Conservation (phyloP, 2,888 invertebrate genomes). For the Theristus sp. region DNA sequence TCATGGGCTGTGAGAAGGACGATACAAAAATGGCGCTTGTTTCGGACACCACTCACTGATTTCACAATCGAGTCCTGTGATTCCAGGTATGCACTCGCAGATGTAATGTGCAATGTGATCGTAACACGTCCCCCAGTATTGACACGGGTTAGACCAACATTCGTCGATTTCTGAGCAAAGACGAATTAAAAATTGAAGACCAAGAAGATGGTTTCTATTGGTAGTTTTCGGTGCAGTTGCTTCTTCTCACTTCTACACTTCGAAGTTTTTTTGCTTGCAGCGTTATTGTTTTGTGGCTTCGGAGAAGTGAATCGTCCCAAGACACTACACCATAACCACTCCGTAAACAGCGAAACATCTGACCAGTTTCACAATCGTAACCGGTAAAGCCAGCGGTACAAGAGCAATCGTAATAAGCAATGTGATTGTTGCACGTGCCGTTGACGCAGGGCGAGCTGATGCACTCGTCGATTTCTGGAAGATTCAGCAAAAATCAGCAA, state of each 20-base stretch:
- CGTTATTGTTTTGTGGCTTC: too few relatives aligned
- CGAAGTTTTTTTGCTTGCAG: too few relatives aligned
- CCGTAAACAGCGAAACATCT: too few relatives aligned
- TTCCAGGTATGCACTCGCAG: constrained; percentile 43
- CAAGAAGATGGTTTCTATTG: too few relatives aligned
- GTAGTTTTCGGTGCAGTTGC: too few relatives aligned
- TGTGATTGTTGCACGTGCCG: background rate
- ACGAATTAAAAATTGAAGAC: background rate
- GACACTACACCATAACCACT: too few relatives aligned
- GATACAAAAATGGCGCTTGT: background rate
- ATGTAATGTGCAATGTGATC: background rate
- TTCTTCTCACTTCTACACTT: too few relatives aligned
- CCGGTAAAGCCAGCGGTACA: background rate
- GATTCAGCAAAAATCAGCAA: background rate
- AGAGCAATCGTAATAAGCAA: background rate
- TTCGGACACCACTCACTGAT: constrained; percentile 54
- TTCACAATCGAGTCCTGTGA: constrained; percentile 79
- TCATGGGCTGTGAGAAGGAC: too few relatives aligned
- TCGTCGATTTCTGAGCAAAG: background rate
- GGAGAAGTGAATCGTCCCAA: too few relatives aligned
- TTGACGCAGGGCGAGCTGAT: background rate
- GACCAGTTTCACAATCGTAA: background rate
- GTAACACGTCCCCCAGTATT: background rate
- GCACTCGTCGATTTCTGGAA: background rate
- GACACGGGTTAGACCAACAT: background rate